A percentile compares a stretch with the other conserved stretches of the same genome.
phyloP scores from a whole-genome alignment of 2,797 vertebrate genomes.

The Epinephelus coioides region DNA sequence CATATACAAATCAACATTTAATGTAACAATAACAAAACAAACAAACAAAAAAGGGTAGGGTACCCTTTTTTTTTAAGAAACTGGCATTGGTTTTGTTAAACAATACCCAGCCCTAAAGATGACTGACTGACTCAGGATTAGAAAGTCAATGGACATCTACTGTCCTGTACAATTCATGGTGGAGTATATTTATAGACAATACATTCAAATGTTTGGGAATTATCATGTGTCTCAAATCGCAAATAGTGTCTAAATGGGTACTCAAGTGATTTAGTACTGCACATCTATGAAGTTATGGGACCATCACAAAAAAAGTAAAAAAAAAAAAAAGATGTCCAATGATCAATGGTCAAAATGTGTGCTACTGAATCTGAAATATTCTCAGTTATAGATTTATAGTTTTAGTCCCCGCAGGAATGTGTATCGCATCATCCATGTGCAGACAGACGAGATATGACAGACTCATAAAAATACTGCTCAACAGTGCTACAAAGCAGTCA shows the following conservation, averaged over 20 bases:
- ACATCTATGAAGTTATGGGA: neutral
- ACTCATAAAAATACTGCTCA: constrained; percentile 1
- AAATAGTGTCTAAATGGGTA: neutral
- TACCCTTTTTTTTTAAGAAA: too few species aligned
- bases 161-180: neutral
- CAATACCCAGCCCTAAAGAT: too few species aligned
- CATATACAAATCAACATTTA: too few species aligned
- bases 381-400: neutral
- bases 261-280: neutral
- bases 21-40: too few species aligned
- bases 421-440: neutral
- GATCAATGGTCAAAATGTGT: neutral
- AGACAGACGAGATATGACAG: neutral
- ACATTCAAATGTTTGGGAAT: neutral
- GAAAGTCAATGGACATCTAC: neutral
- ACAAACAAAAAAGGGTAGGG: too few species aligned
- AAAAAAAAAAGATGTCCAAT: neutral
- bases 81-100: too few species aligned
- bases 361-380: neutral
- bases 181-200: neutral
- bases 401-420: neutral
- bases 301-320: neutral
- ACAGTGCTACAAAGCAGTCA: neutral
- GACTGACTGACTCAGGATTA: neutral
- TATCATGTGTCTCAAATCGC: neutral